Evolutionary conservation across 1,140 invertebrate genomes (phyloP).

Genomic region (Parapsyche elsis): DNA sequence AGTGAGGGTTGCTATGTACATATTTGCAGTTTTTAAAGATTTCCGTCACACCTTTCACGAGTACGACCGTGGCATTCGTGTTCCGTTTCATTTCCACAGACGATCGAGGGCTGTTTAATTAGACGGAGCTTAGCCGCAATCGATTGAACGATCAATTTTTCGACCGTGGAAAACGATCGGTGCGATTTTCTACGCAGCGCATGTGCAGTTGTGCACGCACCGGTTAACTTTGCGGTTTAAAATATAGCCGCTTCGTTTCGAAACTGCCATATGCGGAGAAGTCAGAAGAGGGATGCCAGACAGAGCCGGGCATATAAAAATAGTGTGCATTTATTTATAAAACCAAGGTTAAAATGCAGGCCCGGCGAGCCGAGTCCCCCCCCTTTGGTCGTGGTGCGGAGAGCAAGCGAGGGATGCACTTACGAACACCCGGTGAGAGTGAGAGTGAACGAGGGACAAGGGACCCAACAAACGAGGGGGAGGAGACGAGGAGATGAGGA

Average conservation of each 20-base stretch:
- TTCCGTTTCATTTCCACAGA: too few species aligned
- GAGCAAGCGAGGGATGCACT: neutral
- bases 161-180: too few species aligned
- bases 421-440: neutral
- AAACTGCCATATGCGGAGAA: neutral
- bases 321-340: slow-evolving; percentile 46
- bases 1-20: too few species aligned
- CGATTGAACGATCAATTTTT: too few species aligned
- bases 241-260: neutral
- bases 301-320: slow-evolving; percentile 31
- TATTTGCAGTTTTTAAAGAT: too few species aligned
- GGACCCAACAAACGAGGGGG: neutral
- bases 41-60: too few species aligned
- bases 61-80: too few species aligned
- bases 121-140: too few species aligned
- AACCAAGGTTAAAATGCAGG: slow-evolving; percentile 43
- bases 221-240: neutral
- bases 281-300: slow-evolving; percentile 33
- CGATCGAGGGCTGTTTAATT: too few species aligned
- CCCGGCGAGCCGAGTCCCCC: slow-evolving; percentile 1
- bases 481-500: neutral
- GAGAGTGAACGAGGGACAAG: neutral
- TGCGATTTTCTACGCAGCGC: too few species aligned
- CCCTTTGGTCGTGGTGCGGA: slow-evolving; percentile 8
- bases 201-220: too few species aligned